Conservation (phyloP, 2,113 vertebrate genomes). For the Dasyornis broadbenti region DNA sequence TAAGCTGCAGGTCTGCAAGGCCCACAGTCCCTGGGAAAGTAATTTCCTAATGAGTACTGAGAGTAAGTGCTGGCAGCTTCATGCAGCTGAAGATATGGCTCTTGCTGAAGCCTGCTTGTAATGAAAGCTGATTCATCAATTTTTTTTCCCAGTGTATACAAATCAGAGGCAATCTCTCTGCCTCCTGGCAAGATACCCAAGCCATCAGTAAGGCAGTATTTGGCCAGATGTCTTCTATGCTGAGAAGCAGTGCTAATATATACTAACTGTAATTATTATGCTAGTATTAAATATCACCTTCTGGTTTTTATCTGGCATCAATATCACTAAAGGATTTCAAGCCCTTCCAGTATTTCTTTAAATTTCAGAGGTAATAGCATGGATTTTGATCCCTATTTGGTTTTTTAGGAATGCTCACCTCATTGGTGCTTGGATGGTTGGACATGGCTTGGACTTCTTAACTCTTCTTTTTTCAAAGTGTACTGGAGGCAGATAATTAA, state of each 20-base stretch:
- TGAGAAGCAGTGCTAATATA: not conserved
- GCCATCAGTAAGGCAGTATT: not conserved
- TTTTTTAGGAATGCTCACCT: not conserved
- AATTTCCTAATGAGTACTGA: not conserved
- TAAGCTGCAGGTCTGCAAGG: not conserved
- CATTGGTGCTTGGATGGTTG: not conserved
- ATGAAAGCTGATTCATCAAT: not conserved
- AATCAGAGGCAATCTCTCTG: not conserved
- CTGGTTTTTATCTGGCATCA: not conserved
- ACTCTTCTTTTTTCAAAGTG: not conserved
- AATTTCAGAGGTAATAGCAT: not conserved
- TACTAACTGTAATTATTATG: not conserved
- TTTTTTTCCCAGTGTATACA: not conserved
- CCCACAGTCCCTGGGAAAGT: not conserved
- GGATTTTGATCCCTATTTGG: not conserved
- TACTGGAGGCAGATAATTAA: not conserved
- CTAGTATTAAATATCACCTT: not conserved
- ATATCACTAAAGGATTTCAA: not conserved
- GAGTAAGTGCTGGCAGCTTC: not conserved
- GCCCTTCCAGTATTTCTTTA: not conserved
- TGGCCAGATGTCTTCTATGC: not conserved
- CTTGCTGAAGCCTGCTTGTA: not conserved
- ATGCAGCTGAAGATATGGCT: not conserved
- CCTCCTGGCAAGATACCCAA: not conserved
- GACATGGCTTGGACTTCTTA: not conserved